Base-by-base conservation (phyloP, 2,888 invertebrate species). In the Mechanitis mazaeus region DNA sequence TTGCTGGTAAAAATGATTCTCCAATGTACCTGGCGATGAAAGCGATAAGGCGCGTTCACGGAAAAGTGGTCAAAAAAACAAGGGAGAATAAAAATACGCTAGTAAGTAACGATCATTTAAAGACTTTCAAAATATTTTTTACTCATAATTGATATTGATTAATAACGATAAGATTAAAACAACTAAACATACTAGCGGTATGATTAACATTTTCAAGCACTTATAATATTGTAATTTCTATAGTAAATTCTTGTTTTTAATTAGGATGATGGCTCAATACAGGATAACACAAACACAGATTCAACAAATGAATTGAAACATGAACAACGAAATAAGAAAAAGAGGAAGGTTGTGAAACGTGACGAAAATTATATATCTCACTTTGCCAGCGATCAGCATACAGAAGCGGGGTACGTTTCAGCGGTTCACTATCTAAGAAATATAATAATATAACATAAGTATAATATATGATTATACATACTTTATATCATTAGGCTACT, bases 321-420 rank as follows among this genome's bases (percentile, higher is more conserved):
- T 53, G 55, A 33, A 42, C 69, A 53, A 58, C 33, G 42, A 46
- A 46, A 60, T 63, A 91, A 88, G 63, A 93, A 92, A 72, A 91
- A 87, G 70, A 92, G 91, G 71, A 93, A 87, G 65, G 81, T 86
- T 53, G 87, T 83, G 53, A 86, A 85, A 2, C 95, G 96, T 64
- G 93, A 94, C 65, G 96, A 97, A 72, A 94, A 96, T 84, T 98
- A 95, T 79, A 94, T 98, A 69, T 95, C 96, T 2, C 97, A 98
- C 80, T 90, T 92, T 64, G 95, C 98, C 0, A 92, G 93, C 47
- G 97, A 98, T 81, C 94, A 94, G 76, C 94, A 96, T 71, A 95
- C 96, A 0, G 97, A 97, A 85, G 91, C 92, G 68, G 96, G 95
- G 95, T 95, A 81, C 83, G 82, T 75, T 56, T 33, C 33, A 42